Conservation (phyloP, 2,113 vertebrate genomes). For the Ibidorhyncha struthersii region DNA sequence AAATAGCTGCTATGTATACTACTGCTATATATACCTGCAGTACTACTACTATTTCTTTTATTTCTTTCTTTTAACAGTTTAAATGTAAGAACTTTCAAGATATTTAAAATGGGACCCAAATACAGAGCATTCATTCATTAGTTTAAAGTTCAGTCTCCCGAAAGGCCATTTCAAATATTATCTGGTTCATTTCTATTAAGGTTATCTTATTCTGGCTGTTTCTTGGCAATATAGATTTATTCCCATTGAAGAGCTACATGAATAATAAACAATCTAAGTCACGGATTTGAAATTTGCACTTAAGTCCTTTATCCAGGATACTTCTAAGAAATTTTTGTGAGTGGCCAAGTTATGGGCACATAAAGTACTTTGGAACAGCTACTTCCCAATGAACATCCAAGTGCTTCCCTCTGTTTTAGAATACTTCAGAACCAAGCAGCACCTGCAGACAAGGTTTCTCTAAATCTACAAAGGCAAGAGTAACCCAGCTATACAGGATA, state of each 20-base stretch:
- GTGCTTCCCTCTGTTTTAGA: neutral
- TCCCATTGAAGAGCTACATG: neutral
- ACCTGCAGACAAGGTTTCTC: neutral
- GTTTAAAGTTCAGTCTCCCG: neutral
- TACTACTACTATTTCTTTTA: neutral
- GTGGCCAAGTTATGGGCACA: accelerated
- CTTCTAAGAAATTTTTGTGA: neutral
- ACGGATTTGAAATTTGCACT: neutral
- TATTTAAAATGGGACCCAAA: neutral
- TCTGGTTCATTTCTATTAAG: neutral
- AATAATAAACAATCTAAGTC: neutral
- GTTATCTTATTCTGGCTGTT: neutral
- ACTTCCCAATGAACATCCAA: neutral
- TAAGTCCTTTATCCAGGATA: neutral
- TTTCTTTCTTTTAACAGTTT: neutral
- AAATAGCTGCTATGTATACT: neutral
- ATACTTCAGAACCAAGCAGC: neutral
- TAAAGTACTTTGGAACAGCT: neutral
- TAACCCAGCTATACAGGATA: neutral
- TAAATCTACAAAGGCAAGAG: neutral
- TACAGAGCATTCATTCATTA: neutral
- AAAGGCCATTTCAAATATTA: neutral
- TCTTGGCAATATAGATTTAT: neutral
- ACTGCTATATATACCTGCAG: too few species aligned
- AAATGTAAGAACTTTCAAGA: neutral